These are phyloP conservation scores for Gasterosteus aculeatus DNA, from an alignment of 2,113 vertebrate species.

Conservation along the genomic window DNA sequence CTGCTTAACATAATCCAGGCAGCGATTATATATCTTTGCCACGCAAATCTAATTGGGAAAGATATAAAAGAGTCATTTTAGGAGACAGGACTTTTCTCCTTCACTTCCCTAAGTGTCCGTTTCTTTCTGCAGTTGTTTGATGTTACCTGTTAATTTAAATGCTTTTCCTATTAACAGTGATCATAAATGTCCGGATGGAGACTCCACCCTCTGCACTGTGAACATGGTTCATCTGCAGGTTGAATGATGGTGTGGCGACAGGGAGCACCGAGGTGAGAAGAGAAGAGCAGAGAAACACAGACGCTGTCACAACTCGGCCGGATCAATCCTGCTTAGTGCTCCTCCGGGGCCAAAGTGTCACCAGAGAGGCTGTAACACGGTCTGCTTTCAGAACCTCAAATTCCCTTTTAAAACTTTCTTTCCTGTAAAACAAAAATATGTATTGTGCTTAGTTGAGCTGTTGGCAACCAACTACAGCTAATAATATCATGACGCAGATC, in stretches of 20 bases:
- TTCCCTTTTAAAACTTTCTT: too few species aligned
- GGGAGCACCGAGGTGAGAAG: constrained; percentile 38
- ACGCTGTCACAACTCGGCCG: neutral
- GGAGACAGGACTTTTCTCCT: neutral
- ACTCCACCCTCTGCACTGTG: neutral
- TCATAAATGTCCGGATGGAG: neutral
- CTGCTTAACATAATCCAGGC: neutral
- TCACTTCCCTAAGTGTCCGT: neutral
- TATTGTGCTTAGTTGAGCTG: too few species aligned
- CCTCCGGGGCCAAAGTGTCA: too few species aligned
- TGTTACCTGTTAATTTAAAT: too few species aligned
- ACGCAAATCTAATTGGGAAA: neutral
- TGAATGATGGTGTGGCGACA: constrained; percentile 5
- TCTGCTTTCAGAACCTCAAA: too few species aligned
- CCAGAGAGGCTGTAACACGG: too few species aligned
- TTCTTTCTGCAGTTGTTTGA: neutral
- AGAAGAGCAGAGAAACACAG: constrained; percentile 10
- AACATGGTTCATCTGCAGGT: neutral
- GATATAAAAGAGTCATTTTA: neutral
- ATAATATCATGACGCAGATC: neutral
- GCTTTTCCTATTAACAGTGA: neutral
- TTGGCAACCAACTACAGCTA: too few species aligned
- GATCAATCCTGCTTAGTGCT: too few species aligned
- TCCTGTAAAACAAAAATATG: too few species aligned
- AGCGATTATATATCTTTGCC: neutral